Conservation (phyloP, 2,113 vertebrate species). For the Cariama cristata region DNA sequence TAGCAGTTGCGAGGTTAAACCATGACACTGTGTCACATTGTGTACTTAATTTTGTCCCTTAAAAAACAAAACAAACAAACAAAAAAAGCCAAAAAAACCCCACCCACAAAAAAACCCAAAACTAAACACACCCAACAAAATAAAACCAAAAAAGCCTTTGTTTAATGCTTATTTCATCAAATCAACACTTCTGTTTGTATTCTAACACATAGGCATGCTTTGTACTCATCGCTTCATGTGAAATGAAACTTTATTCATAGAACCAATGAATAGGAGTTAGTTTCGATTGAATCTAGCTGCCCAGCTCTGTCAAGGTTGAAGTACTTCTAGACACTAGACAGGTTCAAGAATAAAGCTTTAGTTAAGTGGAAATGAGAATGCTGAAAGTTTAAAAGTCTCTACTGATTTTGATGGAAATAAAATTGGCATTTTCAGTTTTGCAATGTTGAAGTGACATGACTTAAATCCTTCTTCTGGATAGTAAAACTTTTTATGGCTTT, state of each 20-base stretch:
- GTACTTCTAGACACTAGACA: neutral
- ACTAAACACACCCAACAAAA: neutral
- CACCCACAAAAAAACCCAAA: neutral
- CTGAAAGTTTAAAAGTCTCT: neutral
- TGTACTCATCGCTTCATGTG: neutral
- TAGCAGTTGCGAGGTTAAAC: no score
- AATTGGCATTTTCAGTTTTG: neutral
- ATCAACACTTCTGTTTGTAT: neutral
- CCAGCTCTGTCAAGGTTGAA: neutral
- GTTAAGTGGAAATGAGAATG: neutral
- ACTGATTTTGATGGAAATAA: neutral
- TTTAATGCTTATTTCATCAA: neutral
- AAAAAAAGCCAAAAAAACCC: neutral
- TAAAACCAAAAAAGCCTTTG: rapidly evolving
- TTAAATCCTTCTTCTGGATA: neutral
- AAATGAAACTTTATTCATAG: neutral
- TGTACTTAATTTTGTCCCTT: no score
- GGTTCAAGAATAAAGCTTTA: neutral
- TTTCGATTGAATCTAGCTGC: neutral
- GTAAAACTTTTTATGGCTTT: neutral
- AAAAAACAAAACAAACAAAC: neutral
- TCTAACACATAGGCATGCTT: neutral
- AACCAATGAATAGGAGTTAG: neutral
- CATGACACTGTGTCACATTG: no score
- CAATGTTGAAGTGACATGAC: neutral